Conservation (phyloP, 2,113 vertebrate species). For the Synchiropus splendidus region DNA sequence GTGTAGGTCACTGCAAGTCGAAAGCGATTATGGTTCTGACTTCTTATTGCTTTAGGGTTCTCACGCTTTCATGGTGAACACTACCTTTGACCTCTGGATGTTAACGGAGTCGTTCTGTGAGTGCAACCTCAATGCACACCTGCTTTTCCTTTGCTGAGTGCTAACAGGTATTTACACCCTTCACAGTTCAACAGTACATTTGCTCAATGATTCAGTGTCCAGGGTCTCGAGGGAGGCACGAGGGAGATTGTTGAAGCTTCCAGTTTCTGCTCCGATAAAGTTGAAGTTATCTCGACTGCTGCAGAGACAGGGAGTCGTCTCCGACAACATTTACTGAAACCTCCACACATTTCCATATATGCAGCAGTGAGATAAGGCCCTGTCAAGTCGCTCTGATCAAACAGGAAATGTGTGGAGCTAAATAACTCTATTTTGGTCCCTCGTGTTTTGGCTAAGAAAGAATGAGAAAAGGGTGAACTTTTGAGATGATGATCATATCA, state of each 20-base stretch:
- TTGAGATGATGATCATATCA: constrained; percentile 11
- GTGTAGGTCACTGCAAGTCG: too few species aligned
- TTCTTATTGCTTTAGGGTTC: constrained; percentile 8
- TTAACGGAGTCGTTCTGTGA: constrained; percentile 6
- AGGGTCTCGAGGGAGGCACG: constrained; percentile 4
- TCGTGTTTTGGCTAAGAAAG: constrained; percentile 16
- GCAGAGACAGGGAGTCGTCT: constrained; percentile 6
- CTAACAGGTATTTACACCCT: constrained; percentile 6
- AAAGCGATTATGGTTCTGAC: too few species aligned
- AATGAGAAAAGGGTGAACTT: constrained; percentile 28
- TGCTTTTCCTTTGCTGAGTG: too few species aligned
- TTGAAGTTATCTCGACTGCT: constrained; percentile 10
- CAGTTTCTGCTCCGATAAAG: not conserved
- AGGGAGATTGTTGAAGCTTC: not conserved
- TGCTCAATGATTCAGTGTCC: constrained; percentile 16
- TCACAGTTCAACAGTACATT: constrained; percentile 3
- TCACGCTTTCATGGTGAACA: not conserved
- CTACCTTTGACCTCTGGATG: constrained; percentile 16
- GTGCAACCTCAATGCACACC: constrained; percentile 17
- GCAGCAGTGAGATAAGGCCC: constrained; percentile 32
- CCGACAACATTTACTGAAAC: too few species aligned
- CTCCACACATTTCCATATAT: constrained; percentile 9
- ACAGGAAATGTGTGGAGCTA: constrained; percentile 27
- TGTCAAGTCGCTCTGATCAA: constrained; percentile 20
- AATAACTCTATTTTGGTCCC: too few species aligned